Percentiles rank a stretch among this genome's conserved stretches.
phyloP scores from a whole-genome alignment of 2,113 vertebrate species.

The Chloebia gouldiae region DNA sequence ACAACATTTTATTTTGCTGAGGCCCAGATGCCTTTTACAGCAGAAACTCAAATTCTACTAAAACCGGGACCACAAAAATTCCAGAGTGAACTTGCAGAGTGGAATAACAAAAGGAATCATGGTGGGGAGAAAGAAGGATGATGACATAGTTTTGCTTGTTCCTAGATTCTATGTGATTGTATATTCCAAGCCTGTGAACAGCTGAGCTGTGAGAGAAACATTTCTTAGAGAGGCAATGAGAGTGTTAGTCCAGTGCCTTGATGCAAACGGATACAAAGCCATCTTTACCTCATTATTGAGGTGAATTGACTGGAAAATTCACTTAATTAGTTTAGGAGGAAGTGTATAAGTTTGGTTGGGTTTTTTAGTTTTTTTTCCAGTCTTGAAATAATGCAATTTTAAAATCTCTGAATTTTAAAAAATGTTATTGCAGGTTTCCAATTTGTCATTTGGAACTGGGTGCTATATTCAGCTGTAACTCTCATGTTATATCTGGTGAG shows the following conservation, averaged over 20 bases:
- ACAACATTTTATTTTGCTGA: not conserved
- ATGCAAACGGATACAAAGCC: not conserved
- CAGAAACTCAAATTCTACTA: not conserved
- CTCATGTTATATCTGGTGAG: not conserved
- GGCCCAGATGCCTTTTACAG: not conserved
- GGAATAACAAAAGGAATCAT: not conserved
- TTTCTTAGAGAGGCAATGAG: not conserved
- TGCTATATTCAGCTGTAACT: not conserved
- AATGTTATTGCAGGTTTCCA: not conserved
- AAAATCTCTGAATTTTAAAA: not conserved
- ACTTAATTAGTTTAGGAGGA: not conserved
- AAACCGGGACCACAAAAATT: not conserved
- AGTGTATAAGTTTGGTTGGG: not conserved
- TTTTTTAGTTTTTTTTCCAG: not conserved
- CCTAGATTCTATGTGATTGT: not conserved
- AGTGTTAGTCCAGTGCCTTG: not conserved
- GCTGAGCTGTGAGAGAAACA: not conserved
- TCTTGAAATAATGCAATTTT: not conserved
- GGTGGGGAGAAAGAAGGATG: rapidly evolving
- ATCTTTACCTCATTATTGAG: not conserved
- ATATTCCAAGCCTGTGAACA: not conserved
- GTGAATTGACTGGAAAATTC: not conserved
- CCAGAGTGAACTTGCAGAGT: not conserved
- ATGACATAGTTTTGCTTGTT: not conserved
- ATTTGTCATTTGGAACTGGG: not conserved